Conservation (phyloP, 2,113 vertebrate genomes). For the Monarcha castaneiventris region DNA sequence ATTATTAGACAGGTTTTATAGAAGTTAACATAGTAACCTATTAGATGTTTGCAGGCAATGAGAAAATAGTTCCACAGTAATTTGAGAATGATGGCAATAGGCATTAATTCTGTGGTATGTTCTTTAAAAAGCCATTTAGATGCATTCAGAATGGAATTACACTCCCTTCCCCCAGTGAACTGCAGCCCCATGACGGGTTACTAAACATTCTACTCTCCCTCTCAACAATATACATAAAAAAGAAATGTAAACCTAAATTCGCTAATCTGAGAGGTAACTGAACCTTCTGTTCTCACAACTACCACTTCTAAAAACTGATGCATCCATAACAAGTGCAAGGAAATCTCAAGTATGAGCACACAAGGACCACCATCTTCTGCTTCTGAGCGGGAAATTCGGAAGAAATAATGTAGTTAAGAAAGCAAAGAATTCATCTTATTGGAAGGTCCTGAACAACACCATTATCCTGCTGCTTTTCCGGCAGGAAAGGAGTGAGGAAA, state of each 20-base stretch:
- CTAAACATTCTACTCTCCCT: background rate
- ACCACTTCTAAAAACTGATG: background rate
- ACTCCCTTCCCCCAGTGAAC: background rate
- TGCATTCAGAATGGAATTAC: background rate
- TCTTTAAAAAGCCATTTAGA: slow-evolving; percentile 16
- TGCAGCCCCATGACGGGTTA: background rate
- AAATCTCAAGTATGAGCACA: background rate
- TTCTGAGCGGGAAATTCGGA: background rate
- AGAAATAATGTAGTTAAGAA: background rate
- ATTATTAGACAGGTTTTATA: background rate
- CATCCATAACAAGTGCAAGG: background rate
- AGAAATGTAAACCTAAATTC: background rate
- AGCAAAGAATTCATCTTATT: background rate
- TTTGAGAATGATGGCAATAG: background rate
- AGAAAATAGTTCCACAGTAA: background rate
- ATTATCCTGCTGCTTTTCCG: background rate
- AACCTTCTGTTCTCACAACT: background rate
- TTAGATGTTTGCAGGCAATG: background rate
- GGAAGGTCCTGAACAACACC: background rate
- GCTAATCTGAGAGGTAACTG: background rate
- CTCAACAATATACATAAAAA: background rate
- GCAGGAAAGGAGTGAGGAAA: background rate
- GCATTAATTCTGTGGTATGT: background rate
- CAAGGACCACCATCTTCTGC: accelerated
- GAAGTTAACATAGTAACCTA: background rate